Percentiles rank a stretch among this genome's conserved stretches.
Evolutionary conservation across 2,113 vertebrate species (phyloP).

Genomic region (Columba janthina): DNA sequence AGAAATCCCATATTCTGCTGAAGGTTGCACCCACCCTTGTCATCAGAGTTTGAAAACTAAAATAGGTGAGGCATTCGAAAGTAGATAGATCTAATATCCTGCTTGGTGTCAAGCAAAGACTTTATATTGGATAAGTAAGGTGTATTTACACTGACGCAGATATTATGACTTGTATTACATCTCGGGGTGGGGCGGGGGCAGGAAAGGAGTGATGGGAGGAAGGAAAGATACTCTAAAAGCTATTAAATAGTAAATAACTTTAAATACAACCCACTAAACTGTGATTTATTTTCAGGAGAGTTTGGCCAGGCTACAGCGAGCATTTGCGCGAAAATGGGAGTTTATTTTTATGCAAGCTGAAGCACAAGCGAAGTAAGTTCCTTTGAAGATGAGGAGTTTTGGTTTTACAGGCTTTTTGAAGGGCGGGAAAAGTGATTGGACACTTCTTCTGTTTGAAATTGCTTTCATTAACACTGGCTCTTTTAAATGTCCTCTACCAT

Average conservation of each 20-base stretch:
- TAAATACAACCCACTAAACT: neutral
- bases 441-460: neutral
- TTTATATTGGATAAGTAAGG: neutral
- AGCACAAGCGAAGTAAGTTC: conserved; percentile 97
- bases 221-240: neutral
- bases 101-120: neutral
- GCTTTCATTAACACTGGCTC: neutral
- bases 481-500: neutral
- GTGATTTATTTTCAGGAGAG: conserved; percentile 85
- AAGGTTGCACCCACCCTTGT: neutral
- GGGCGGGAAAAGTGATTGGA: neutral
- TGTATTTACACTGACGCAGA: neutral
- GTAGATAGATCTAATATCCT: neutral
- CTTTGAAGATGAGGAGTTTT: neutral
- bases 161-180: neutral
- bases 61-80: neutral
- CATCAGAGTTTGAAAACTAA: neutral
- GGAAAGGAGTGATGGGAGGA: fast-evolving
- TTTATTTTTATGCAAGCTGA: conserved; percentile 99
- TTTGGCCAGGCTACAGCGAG: conserved; percentile 94
- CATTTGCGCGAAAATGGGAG: conserved; percentile 97
- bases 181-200: neutral
- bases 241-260: neutral
- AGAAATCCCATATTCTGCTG: neutral
- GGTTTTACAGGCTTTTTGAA: neutral